Evolutionary conservation across 2,888 invertebrate species (phyloP).

Genomic region (Pyralis farinalis): DNA sequence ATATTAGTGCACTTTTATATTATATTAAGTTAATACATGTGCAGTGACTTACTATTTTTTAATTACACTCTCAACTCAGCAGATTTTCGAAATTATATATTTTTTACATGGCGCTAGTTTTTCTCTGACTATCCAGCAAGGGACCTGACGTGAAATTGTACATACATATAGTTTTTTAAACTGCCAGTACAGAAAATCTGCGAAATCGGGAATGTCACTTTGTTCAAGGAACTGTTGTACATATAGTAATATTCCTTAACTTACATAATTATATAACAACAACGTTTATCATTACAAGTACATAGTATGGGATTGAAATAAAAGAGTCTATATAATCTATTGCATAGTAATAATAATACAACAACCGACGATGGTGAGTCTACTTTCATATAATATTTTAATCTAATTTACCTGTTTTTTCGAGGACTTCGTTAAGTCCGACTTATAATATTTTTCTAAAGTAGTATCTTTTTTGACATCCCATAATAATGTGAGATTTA

Average conservation of each 20-base stretch:
- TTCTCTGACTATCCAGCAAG: no score
- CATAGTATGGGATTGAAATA: conserved; percentile 39
- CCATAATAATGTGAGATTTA: conserved; percentile 2
- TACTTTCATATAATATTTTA: conserved; percentile 41
- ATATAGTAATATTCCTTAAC: conserved; percentile 41
- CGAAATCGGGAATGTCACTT: conserved; percentile 39
- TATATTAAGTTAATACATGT: conserved; percentile 53
- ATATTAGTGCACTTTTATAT: conserved; percentile 66
- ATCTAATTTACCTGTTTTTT: conserved; percentile 60
- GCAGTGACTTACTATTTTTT: conserved; percentile 45
- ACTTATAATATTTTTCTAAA: conserved; percentile 20
- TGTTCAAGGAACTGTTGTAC: conserved; percentile 65
- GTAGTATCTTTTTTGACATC: neutral
- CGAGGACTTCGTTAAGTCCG: conserved; percentile 36
- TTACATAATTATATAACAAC: conserved; percentile 55
- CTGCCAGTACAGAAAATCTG: conserved; percentile 29
- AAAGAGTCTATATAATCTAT: conserved; percentile 33
- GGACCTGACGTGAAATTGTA: no score
- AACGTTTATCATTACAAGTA: conserved; percentile 59
- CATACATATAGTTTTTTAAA: neutral
- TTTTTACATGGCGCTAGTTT: neutral
- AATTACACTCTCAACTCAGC: conserved; percentile 42
- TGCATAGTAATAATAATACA: conserved; percentile 29
- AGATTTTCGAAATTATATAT: conserved; percentile 21
- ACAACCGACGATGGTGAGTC: conserved; percentile 33